Conservation (phyloP, 2,888 invertebrate genomes). For the Amphipyra tragopoginis region DNA sequence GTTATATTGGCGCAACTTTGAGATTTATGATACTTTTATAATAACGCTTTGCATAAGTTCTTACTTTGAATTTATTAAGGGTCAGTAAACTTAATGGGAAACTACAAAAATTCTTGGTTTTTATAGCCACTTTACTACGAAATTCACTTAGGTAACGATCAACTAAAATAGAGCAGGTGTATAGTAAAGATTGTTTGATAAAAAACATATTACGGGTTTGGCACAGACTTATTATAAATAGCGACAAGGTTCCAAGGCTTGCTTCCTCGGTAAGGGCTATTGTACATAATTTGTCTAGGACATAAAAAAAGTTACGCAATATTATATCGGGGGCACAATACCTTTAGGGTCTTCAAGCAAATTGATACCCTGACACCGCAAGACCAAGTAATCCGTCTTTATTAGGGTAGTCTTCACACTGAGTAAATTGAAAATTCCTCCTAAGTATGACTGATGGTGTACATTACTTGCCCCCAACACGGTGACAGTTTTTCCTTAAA, state of each 20-base stretch:
- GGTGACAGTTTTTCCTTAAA: slow-evolving; percentile 83
- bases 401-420: slow-evolving; percentile 79
- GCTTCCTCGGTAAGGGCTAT: slow-evolving; percentile 37
- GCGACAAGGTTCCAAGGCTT: slow-evolving; percentile 49
- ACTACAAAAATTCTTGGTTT: slow-evolving; percentile 35
- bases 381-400: slow-evolving; percentile 83
- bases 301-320: slow-evolving; percentile 45
- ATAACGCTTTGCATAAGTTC: slow-evolving; percentile 13
- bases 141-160: slow-evolving; percentile 55
- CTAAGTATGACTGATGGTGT: slow-evolving; percentile 89
- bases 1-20: background rate
- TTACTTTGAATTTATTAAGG: slow-evolving; percentile 29
- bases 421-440: slow-evolving; percentile 88
- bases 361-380: slow-evolving; percentile 72
- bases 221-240: slow-evolving; percentile 56
- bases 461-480: slow-evolving; percentile 84
- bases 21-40: slow-evolving; percentile 23
- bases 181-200: slow-evolving; percentile 60
- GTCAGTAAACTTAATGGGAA: slow-evolving; percentile 47
- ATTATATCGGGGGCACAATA: slow-evolving; percentile 52
- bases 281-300: slow-evolving; percentile 55
- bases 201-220: slow-evolving; percentile 55
- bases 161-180: slow-evolving; percentile 52
- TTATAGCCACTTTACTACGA: slow-evolving; percentile 46
- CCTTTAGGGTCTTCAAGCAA: slow-evolving; percentile 61